Evolutionary conservation across 2,888 invertebrate species (phyloP).

Genomic region (Mamestra brassicae): DNA sequence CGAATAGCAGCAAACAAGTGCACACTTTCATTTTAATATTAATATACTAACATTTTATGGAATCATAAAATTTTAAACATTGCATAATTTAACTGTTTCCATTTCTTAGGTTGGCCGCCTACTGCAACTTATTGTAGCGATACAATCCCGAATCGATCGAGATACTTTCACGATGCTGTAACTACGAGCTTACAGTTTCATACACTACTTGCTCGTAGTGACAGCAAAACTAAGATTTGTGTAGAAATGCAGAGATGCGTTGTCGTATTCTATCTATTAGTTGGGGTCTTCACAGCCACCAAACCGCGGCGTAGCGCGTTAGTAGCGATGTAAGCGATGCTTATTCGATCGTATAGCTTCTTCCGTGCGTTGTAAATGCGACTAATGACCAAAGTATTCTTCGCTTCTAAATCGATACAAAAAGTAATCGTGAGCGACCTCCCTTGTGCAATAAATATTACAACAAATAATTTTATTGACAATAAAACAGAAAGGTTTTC

Average conservation of each 20-base stretch:
- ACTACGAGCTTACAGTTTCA: not conserved
- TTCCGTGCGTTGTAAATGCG: not conserved
- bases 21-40: constrained; percentile 43
- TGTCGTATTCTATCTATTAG: too few relatives aligned
- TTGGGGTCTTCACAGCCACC: too few relatives aligned
- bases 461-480: not conserved
- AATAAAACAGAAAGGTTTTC: not conserved
- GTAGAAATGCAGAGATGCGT: too few relatives aligned
- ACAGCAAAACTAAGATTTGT: too few relatives aligned
- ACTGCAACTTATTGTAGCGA: not conserved
- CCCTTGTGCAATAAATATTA: not conserved
- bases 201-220: too few relatives aligned
- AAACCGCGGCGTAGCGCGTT: too few relatives aligned
- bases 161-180: not conserved
- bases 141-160: not conserved
- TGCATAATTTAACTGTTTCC: not conserved
- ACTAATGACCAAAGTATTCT: not conserved
- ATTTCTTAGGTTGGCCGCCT: not conserved
- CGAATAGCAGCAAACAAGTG: constrained; percentile 31
- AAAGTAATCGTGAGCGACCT: not conserved
- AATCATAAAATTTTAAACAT: constrained; percentile 3
- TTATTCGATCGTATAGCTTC: too few relatives aligned
- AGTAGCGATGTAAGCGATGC: too few relatives aligned
- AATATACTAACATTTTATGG: constrained; percentile 25
- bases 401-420: not conserved